These are phyloP conservation scores for Clivina fossor DNA, from an alignment of 2,888 invertebrate genomes.

Conservation along the genomic window DNA sequence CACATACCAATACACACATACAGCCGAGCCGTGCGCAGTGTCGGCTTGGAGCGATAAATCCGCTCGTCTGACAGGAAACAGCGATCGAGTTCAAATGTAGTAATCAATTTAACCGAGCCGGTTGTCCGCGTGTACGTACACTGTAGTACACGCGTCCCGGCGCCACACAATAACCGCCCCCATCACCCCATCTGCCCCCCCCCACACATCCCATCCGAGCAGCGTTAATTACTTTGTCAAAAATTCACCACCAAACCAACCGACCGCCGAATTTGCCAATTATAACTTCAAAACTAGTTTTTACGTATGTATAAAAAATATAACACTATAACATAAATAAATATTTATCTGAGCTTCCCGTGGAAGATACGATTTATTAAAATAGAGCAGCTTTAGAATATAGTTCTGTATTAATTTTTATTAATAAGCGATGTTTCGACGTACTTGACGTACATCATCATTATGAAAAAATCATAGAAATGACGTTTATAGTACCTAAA, in stretches of 20 bases:
- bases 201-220: constrained; percentile 26
- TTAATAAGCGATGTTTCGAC: too few species aligned
- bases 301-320: constrained; percentile 24
- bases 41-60: too few species aligned
- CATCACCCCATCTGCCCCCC: constrained; percentile 38
- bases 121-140: constrained; percentile 47
- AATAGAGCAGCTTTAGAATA: too few species aligned
- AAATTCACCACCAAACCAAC: constrained; percentile 26
- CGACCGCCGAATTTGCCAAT: constrained; percentile 22
- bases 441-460: too few species aligned
- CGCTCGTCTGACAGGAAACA: constrained; percentile 44
- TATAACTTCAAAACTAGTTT: too few species aligned
- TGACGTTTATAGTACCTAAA: too few species aligned
- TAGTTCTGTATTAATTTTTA: too few species aligned
- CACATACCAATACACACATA: too few species aligned
- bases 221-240: constrained; percentile 32
- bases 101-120: constrained; percentile 49
- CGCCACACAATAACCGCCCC: constrained; percentile 37
- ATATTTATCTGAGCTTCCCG: too few species aligned
- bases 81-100: constrained; percentile 48
- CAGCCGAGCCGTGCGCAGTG: background rate
- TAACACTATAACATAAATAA: constrained; percentile 25
- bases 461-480: too few species aligned
- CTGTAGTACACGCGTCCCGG: constrained; percentile 28
- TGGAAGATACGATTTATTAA: too few species aligned